Conservation (phyloP, 2,797 vertebrate genomes). For the Sphenopsis melanotis region DNA sequence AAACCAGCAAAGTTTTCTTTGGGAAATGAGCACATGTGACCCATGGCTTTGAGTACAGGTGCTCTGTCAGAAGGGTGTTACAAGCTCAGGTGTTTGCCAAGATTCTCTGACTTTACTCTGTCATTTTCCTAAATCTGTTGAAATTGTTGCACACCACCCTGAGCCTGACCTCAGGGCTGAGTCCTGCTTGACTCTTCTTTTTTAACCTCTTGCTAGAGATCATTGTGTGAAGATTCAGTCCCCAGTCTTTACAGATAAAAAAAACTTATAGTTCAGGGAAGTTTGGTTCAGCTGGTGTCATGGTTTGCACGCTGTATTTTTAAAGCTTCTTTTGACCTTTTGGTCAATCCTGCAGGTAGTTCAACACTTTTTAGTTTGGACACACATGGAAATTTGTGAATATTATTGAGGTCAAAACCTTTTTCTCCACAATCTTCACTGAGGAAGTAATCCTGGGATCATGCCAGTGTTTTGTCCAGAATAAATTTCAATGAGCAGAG, state of each 20-base stretch:
- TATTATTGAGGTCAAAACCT: not conserved
- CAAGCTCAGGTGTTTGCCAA: fast-evolving
- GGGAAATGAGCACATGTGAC: not conserved
- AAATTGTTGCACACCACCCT: not conserved
- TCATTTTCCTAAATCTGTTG: not conserved
- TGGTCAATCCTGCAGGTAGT: not conserved
- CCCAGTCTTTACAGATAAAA: not conserved
- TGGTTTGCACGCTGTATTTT: not conserved
- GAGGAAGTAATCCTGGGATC: not conserved
- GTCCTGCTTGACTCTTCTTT: not conserved
- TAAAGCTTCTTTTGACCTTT: not conserved
- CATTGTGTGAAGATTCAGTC: not conserved
- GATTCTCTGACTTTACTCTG: not conserved
- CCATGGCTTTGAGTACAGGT: not conserved
- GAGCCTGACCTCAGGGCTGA: not conserved
- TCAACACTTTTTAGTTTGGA: not conserved
- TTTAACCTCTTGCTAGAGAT: not conserved
- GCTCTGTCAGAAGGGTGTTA: not conserved
- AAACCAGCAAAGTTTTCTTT: not conserved
- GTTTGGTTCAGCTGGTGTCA: not conserved
- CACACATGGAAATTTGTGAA: not conserved
- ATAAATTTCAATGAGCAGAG: not conserved
- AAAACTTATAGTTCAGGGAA: not conserved
- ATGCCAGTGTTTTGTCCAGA: not conserved
- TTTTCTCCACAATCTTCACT: not conserved